Base-by-base conservation (phyloP, 2,113 vertebrate genomes). In the Sorex fumeus region DNA sequence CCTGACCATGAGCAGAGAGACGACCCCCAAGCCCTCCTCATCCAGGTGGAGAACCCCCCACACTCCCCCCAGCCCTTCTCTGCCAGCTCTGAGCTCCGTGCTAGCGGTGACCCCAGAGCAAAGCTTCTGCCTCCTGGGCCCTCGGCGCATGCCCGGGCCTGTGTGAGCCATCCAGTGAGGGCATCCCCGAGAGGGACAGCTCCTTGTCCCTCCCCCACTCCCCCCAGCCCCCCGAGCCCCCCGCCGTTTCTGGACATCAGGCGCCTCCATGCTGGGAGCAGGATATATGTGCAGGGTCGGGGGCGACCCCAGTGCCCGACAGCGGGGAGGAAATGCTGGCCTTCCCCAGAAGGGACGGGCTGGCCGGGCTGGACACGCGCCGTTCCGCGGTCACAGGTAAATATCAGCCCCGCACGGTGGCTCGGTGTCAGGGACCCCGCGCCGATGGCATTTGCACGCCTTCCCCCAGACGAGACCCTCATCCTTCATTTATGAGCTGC, bases 401-500 rank as follows among this genome's bases (percentile, higher is more conserved):
- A 87, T 84, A 87, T 90, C 95, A 94, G 93, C 87, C 94, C 84
- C 71, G 30, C 45, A 62, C 90, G 70, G 86, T 80, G 13, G 19
- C 28, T 1, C 75, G 82, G 30, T 89, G 83, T 92, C 82, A 53
- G 50, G 67, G 77, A 86, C 95, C 76, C 40, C 67, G 78, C 75
- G 96, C 96, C 77, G 74, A 93, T 97, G 89, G 96, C 97, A 96
- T 95, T 93, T 95, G 97, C 94, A 91, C 88, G 94, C 94, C 90
- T 96, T 91, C 93, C 88, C 74, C 85, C 94, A 84, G 91, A 87
- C 87, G 30, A 82, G 94, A 95, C 90, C 87, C 77, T 97, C 70
- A 82, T 91, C 57, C 79, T 95, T 96, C 93, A 97, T 97, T 88
- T 96, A 82, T 84, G 91, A 82, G 80, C 11, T 4, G 30, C 81